Base-by-base conservation (phyloP, 2,797 vertebrate species). In the Hydrocynus forskahlii region DNA sequence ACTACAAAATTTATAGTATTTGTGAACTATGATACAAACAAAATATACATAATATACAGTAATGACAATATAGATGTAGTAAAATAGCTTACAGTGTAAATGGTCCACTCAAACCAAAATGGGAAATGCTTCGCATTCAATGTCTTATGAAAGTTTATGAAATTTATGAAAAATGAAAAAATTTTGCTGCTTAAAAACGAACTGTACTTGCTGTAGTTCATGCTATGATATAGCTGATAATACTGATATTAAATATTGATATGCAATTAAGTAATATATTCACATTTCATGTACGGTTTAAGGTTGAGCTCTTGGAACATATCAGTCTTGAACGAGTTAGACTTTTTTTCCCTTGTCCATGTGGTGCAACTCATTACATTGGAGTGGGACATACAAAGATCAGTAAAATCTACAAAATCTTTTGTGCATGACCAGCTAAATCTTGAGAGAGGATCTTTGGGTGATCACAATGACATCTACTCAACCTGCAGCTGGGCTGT, bases 31-130 rank as follows among this genome's bases (percentile, higher is more conserved):
- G 75, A 90, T 94, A 95, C 93, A 95, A 84, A 90, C 83, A 87
- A 92, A 90, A 95, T 95, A 89, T 95, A 95, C 92, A 95, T 82
- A 90, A 92, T 93, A 84, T 95, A 94, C 94, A 95, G 81, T 84
- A 74, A 78, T 87, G 78, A 87, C 48, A 78, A 87, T 85, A 84
- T 63, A 69, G 82, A 77, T 85, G 88, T 87, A 85, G 81, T 91
- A 91, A 88, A 88, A 86, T 81, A 81, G 79, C 85, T 88, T 90
- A 88, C 87, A 90, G 76, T 86, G 84, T 88, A 64, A 86, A 85
- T 85, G 77, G 81, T 87, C 48, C 67, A 88, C 82, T 87, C 60
- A 64, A 83, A 86, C 86, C 50, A 82, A 62, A 86, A 21, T 79
- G 79, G 80, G 62, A 77, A 75, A 43, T 79, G 23, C 6, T 68